Base-by-base conservation (phyloP, 2,888 invertebrate species). In the Labia minor region DNA sequence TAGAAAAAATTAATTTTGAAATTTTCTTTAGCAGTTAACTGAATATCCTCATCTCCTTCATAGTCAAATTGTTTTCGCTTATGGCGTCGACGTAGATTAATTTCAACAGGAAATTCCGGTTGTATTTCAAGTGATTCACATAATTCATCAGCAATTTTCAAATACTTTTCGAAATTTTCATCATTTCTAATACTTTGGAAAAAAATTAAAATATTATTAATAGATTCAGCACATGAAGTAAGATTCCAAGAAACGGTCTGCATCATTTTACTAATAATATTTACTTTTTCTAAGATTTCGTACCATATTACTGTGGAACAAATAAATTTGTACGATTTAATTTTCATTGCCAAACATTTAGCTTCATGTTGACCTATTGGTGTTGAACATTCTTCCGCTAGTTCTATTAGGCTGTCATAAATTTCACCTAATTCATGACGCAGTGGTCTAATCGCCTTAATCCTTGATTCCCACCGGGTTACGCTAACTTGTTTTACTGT, bases 41-140 rank as follows among this genome's bases (percentile, higher is more conserved):
- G 18, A n/a, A n/a, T n/a, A n/a, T n/a, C n/a, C n/a, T n/a, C n/a
- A n/a, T n/a, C n/a, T n/a, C n/a, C n/a, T n/a, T 67, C 67, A 61
- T 68, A 68, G 37, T 62, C 64, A 63, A 68, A 68, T 61, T 67
- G 21, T 61, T 61, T 66, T 61, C 64, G 63, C 62, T 68, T 68
- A 64, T 64, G 26, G 10, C 65, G 67, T 49, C 63, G 63, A 64
- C 68, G 68, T 26, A 66, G 66, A 20, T 63, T 4, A 11, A 63
- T 64, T 14, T 64, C 64, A 21, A 21, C 66, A 8, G 66, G 37
- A 67, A 68, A 68, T 61, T 49, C 33, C 20, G 66, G 66, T 21
- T 66, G 66, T 21, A 68, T 49, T 63, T 68, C 67, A 11, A 68
- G 26, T 21, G 65, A 65, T 19, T 49, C 49, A 63, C 63, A 62